Evolutionary conservation across 2,113 vertebrate species (phyloP), one percentile per base, ranked within the genome.

Genomic region (Ammodytes marinus): DNA sequence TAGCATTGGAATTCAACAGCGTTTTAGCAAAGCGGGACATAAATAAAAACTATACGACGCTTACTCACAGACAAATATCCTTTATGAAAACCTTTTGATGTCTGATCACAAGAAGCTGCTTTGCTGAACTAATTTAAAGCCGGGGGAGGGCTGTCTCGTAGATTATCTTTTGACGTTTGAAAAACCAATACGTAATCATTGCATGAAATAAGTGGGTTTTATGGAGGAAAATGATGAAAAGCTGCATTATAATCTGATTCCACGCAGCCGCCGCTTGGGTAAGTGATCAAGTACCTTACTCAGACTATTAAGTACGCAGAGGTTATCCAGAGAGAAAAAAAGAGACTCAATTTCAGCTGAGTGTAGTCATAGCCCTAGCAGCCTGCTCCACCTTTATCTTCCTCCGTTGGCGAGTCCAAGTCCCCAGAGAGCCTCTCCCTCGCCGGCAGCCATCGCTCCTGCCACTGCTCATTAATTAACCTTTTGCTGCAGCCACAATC

Each of bases 391-490:
- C 84, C 86, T 88, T 89, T 90, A 88, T 91, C 88, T 87, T 46
- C 53, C 5, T 0, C 81, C 82, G 42, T 81, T 60, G 77, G 77
- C 74, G 79, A 69, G 68, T 82, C 86, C 54, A 3, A 50, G 86
- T 88, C 91, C 89, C 88, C 8, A 76, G 88, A 86, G 89, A 77
- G 72, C 63, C 55, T 84, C 73, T 81, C 83, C 78, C 85, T 83
- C 55, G 82, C 86, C 63, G 60, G 79, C 80, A 88, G 88, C 87
- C 86, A 75, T 88, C 64, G 75, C 79, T 89, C 73, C 87, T 88
- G 87, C 88, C 88, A 70, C 79, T 74, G 87, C 89, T 90, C 88
- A 89, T 94, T 92, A 91, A 94, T 93, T 94, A 93, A 93, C 91
- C 92, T 93, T 27, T 91, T 91, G 85, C 87, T 86, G 88, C 79